Percentiles rank a stretch among this genome's conserved stretches.
These are phyloP conservation scores for Agrilus mali DNA, from an alignment of 2,888 invertebrate species.

Conservation along the genomic window DNA sequence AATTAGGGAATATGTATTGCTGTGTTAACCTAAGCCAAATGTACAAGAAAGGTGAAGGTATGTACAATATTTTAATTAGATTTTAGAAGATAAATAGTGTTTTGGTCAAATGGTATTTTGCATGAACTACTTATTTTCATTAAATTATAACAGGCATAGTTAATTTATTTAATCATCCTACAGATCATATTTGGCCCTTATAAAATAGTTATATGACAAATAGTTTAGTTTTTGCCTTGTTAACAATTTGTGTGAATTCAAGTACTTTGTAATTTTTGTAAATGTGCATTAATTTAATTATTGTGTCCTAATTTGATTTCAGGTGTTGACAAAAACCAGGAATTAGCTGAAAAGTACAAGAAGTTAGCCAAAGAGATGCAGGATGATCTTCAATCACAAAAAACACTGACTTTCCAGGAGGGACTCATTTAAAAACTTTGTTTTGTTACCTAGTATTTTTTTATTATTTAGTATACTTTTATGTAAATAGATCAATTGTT, in stretches of 20 bases:
- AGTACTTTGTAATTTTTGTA: conserved; percentile 2
- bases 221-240: no score
- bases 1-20: conserved; percentile 70
- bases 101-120: no score
- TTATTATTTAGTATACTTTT: neutral
- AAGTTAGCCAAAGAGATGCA: conserved; percentile 58
- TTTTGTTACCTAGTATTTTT: neutral
- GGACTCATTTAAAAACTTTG: conserved; percentile 21
- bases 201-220: no score
- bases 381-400: conserved; percentile 42
- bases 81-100: no score
- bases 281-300: neutral
- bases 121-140: no score
- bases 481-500: neutral
- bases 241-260: neutral
- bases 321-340: conserved; percentile 51
- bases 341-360: conserved; percentile 61
- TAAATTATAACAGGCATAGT: no score
- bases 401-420: conserved; percentile 37
- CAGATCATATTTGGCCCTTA: no score
- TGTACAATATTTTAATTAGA: neutral
- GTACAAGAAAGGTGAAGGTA: conserved; percentile 73
- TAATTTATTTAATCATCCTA: no score
- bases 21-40: conserved; percentile 86
- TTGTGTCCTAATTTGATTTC: conserved; percentile 11